A percentile compares a stretch with the other conserved stretches of the same genome.
phyloP scores from a whole-genome alignment of 2,797 vertebrate species.

The Sorex maritimensis region DNA sequence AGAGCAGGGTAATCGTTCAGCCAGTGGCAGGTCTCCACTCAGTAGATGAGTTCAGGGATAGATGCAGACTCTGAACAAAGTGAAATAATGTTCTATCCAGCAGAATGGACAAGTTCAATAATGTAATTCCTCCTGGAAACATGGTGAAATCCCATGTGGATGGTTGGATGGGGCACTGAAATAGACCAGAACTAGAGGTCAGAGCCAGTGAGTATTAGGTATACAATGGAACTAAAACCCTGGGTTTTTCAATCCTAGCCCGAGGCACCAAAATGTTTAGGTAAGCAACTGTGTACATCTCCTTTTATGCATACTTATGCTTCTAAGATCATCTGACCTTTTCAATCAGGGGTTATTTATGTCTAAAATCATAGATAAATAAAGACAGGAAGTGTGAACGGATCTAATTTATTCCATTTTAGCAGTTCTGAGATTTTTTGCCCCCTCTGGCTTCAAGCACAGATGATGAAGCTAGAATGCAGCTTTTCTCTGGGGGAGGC shows the following conservation, averaged over 20 bases:
- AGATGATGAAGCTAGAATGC: conserved; percentile 31
- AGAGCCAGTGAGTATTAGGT: rapidly evolving
- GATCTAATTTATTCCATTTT: conserved; percentile 40
- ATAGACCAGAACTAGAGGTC: neutral
- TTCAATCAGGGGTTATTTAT: neutral
- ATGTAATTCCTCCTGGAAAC: neutral
- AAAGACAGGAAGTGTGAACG: neutral
- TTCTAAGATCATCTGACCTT: neutral
- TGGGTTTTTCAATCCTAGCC: neutral
- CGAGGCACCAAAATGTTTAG: neutral
- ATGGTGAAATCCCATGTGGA: neutral
- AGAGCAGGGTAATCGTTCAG: neutral
- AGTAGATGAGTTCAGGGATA: neutral
- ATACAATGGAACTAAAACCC: neutral
- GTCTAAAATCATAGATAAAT: neutral
- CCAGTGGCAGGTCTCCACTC: neutral
- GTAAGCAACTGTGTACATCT: neutral
- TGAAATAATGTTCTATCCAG: neutral
- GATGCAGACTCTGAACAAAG: neutral
- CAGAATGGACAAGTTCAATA: neutral
- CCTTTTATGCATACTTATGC: neutral
- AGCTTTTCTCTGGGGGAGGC: conserved; percentile 69
- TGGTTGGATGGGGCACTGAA: neutral
- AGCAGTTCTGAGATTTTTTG: neutral
- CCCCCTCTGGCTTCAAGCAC: neutral